Base-by-base conservation (phyloP, 30 jellyfish, hydroid and myxozoan species). In the Aurelia sp. region DNA sequence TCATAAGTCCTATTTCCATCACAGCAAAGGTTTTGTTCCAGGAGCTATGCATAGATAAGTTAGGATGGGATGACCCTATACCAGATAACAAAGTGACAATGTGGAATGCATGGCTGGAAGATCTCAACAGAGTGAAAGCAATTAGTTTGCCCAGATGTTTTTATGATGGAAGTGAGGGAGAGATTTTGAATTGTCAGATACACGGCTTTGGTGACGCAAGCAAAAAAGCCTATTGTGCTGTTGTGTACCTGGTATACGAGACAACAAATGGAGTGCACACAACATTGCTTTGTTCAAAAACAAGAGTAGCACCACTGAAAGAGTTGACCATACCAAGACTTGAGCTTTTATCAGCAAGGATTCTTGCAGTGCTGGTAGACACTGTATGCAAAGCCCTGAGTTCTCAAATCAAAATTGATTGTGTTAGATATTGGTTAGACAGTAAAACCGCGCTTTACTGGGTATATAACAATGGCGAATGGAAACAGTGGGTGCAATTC, bases 201-300 rank as follows among this genome's bases (percentile, higher is more conserved):
- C 89, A 85, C 66, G 89, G 94, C 22, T 85, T 85, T 64, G 94
- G 70, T 0, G 94, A 74, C 73, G 94, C 84, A 18, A 85, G 93
- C 72, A 20, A 40, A 40, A 40, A 40, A 40, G 51, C 51, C 51
- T 40, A 40, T 8, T 40, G 51, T 8, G 91, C 81, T 66, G 76
- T 77, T 17, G 63, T 77, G 35, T 77, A 53, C 44, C 60, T 77
- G 3, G 76, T 77, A 15, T 50, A 13, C 31, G 77, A 77, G 44
- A 77, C 88, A 20, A 77, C 80, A 21, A 77, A 21, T 9, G 88
- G 88, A 31, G 72, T 62, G 30, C 61, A 60, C 61, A 60, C 60
- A 18, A 77, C 40, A 50, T 22, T 77, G 21, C 57, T 77, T 30
- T 60, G 90, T 63, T 47, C 90, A 16, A 81, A 81, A 68, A 41